These are phyloP conservation scores for Macroglossus sobrinus DNA, from an alignment of 2,113 vertebrate genomes.

Conservation along the genomic window DNA sequence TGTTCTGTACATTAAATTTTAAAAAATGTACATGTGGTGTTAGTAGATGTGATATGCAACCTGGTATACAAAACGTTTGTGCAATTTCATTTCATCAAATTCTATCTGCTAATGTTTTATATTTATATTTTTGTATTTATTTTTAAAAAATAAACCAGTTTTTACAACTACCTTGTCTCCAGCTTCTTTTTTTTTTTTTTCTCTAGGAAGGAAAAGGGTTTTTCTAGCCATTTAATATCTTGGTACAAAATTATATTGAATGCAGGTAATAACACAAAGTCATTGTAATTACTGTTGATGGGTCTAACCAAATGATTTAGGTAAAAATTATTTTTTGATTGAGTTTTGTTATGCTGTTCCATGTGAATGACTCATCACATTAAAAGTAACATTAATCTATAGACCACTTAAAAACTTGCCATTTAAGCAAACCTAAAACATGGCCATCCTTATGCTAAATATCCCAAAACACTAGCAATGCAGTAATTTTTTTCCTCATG, in stretches of 20 bases:
- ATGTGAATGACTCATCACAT: not conserved
- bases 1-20: constrained; percentile 86
- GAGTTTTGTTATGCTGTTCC: not conserved
- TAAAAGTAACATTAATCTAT: not conserved
- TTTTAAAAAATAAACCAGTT: constrained; percentile 95
- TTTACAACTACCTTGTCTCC: constrained; percentile 84
- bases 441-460: not conserved
- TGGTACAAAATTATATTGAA: not conserved
- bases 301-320: not conserved
- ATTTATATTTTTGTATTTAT: constrained; percentile 99
- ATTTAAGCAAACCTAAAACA: not conserved
- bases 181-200: constrained; percentile 64
- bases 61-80: constrained; percentile 85
- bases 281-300: not conserved
- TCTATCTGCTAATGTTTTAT: constrained; percentile 98
- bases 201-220: not conserved
- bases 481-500: not conserved
- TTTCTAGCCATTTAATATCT: not conserved
- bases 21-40: constrained; percentile 85
- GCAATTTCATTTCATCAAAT: constrained; percentile 90
- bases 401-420: not conserved
- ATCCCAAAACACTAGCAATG: not conserved
- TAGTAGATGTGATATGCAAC: constrained; percentile 87
- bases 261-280: not conserved
- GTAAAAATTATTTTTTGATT: not conserved